Evolutionary conservation across 2,888 invertebrate genomes (phyloP).

Genomic region (Drosophila ezoana): DNA sequence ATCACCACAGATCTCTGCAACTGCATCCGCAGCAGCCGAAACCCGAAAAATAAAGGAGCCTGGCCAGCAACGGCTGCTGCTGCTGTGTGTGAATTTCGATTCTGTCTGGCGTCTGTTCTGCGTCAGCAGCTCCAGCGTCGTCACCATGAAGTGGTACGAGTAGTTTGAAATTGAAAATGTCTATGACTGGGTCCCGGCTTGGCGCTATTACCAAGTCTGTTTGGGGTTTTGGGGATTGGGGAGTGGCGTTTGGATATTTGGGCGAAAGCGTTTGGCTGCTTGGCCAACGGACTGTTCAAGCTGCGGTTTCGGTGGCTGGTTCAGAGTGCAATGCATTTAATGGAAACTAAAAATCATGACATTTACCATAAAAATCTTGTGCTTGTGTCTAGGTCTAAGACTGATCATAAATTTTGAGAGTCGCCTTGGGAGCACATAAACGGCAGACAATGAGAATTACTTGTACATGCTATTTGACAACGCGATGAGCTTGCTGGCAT

Average conservation of each 20-base stretch:
- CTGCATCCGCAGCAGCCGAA: constrained; percentile 64
- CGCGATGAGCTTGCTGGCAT: constrained; percentile 35
- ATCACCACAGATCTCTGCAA: constrained; percentile 73
- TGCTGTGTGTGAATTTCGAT: constrained; percentile 72
- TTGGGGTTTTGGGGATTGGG: constrained; percentile 40
- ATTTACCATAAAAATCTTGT: constrained; percentile 57
- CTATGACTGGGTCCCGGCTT: constrained; percentile 60
- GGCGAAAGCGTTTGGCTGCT: constrained; percentile 65
- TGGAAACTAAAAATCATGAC: constrained; percentile 74
- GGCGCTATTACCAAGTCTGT: constrained; percentile 40
- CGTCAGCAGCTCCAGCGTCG: constrained; percentile 63
- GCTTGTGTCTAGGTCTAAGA: constrained; percentile 19
- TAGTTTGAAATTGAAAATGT: constrained; percentile 65
- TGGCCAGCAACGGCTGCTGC: constrained; percentile 15
- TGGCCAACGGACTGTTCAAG: constrained; percentile 1
- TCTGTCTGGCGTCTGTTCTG: constrained; percentile 78
- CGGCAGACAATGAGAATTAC: constrained; percentile 49
- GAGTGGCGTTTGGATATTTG: constrained; percentile 44
- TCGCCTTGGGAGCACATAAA: constrained; percentile 55
- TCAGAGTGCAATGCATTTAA: constrained; percentile 76
- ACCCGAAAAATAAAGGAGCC: constrained; percentile 48
- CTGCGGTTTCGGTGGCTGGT: constrained; percentile 61
- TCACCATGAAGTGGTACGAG: constrained; percentile 73
- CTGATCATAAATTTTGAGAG: constrained; percentile 53
- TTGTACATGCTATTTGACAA: constrained; percentile 43